Evolutionary conservation across 2,797 vertebrate species (phyloP).

Genomic region (Myotis myotis): DNA sequence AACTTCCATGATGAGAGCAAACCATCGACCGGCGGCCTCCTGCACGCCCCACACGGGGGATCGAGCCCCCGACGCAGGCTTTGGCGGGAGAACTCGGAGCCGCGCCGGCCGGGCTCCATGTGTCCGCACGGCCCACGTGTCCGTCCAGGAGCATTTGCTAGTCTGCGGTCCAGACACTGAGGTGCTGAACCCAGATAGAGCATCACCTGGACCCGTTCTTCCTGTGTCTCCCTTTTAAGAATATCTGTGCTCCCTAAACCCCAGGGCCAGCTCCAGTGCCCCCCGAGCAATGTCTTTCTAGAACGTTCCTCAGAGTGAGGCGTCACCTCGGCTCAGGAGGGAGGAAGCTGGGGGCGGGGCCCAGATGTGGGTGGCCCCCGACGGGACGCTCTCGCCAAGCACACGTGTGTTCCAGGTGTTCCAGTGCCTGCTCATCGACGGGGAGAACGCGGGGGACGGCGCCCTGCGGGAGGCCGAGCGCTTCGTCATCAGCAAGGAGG

Average conservation of each 20-base stretch:
- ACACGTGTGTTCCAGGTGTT: slow-evolving; percentile 88
- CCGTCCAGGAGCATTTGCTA: not conserved
- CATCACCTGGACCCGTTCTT: not conserved
- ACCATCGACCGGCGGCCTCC: no score
- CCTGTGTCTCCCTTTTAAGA: not conserved
- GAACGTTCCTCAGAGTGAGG: not conserved
- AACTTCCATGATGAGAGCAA: no score
- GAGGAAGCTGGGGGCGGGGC: not conserved
- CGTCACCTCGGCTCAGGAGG: rapidly evolving
- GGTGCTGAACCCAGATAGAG: not conserved
- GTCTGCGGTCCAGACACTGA: not conserved
- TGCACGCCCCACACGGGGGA: no score
- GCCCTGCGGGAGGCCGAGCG: slow-evolving; percentile 92
- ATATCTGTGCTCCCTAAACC: not conserved
- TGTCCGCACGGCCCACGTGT: rapidly evolving
- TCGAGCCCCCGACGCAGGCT: no score
- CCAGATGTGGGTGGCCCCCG: no score
- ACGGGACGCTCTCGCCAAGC: no score
- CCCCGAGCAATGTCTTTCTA: not conserved
- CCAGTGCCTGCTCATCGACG: slow-evolving; percentile 94
- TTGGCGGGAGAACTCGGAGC: no score
- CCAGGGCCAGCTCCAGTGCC: not conserved
- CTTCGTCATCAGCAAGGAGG: slow-evolving; percentile 90
- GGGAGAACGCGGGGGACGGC: slow-evolving; percentile 92
- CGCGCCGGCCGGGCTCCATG: no score